These are phyloP conservation scores for Cyclina sinensis DNA, from an alignment of 1,140 invertebrate species.

Conservation along the genomic window DNA sequence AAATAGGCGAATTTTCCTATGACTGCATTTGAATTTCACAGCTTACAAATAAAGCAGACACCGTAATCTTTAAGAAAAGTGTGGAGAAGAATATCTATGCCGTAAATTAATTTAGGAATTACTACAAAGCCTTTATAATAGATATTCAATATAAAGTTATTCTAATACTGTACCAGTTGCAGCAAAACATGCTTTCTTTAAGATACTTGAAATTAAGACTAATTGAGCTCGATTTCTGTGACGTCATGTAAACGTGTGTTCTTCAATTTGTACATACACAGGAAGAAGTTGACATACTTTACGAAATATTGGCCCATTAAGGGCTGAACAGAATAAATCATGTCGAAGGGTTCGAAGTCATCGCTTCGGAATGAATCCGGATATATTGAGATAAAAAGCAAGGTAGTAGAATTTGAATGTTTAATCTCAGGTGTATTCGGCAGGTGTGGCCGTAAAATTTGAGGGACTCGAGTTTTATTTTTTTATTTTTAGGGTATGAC, in stretches of 20 bases:
- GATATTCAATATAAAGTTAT: no score
- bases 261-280: constrained; percentile 8
- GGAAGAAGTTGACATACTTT: background rate
- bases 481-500: background rate
- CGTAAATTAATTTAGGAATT: no score
- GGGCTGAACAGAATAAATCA: constrained; percentile 68
- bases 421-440: constrained; percentile 31
- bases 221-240: constrained; percentile 26
- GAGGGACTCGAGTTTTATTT: background rate
- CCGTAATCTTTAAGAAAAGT: background rate
- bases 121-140: no score
- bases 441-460: constrained; percentile 54
- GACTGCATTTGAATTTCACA: background rate
- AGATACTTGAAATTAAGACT: no score
- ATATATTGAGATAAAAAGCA: constrained; percentile 82
- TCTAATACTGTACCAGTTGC: no score
- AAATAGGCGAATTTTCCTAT: background rate
- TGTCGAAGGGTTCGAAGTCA: constrained; percentile 78
- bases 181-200: no score
- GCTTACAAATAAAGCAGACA: background rate
- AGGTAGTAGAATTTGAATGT: constrained; percentile 71
- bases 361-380: constrained; percentile 69
- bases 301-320: constrained; percentile 35
- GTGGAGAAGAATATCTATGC: no score
- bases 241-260: constrained; percentile 67